phyloP scores from a whole-genome alignment of 2,797 vertebrate genomes.

The Rhinogobio ventralis region DNA sequence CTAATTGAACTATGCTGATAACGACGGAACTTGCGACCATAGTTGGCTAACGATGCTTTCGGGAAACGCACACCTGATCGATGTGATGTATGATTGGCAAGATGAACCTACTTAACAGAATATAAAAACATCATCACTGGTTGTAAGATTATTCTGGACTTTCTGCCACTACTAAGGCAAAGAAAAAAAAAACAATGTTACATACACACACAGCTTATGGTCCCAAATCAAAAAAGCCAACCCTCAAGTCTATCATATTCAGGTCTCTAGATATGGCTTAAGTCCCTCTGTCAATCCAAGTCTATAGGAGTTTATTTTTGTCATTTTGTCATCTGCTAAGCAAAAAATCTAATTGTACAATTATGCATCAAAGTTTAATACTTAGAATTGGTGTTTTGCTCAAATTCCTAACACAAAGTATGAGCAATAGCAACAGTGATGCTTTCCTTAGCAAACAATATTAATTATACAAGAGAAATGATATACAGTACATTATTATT shows the following conservation, averaged over 20 bases:
- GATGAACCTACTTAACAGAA: slow-evolving; percentile 72
- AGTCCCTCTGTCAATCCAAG: not conserved
- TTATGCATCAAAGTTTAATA: not conserved
- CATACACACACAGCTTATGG: not conserved
- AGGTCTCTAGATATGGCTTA: not conserved
- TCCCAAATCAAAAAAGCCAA: not conserved
- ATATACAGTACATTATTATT: too few species aligned
- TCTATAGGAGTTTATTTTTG: not conserved
- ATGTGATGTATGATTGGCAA: slow-evolving; percentile 78
- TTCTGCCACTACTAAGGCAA: slow-evolving; percentile 11
- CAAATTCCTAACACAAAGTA: not conserved
- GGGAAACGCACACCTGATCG: too few species aligned
- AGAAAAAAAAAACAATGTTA: not conserved
- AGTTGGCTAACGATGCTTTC: too few species aligned
- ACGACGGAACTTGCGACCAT: too few species aligned
- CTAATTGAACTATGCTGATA: too few species aligned
- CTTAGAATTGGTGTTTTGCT: not conserved
- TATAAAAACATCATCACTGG: slow-evolving; percentile 70
- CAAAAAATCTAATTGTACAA: too few species aligned
- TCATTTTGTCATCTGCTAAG: not conserved
- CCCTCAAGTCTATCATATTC: not conserved
- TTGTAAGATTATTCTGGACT: slow-evolving; percentile 21
- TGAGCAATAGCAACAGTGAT: not conserved
- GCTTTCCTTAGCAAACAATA: not conserved
- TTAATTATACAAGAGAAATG: not conserved